A percentile compares a stretch with the other conserved stretches of the same genome.
phyloP scores from a whole-genome alignment of 2,113 vertebrate species.

The Malurus melanocephalus region DNA sequence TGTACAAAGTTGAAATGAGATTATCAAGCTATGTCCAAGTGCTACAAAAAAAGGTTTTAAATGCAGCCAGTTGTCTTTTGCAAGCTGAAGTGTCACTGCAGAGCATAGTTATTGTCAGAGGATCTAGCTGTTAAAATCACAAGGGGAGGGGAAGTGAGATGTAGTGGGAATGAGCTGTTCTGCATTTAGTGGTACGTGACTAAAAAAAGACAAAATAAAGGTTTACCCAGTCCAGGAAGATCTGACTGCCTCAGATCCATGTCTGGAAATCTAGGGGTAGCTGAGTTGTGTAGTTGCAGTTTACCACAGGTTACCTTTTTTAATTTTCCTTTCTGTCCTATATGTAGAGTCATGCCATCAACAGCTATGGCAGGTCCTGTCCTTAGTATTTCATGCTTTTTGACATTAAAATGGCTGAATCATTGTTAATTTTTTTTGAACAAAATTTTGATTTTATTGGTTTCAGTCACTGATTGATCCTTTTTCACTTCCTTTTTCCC shows the following conservation, averaged over 20 bases:
- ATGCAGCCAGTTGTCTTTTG: not conserved
- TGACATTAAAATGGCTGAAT: constrained; percentile 65
- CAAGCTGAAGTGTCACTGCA: not conserved
- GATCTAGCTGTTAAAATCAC: not conserved
- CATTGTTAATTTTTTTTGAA: constrained; percentile 60
- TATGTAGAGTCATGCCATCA: constrained; percentile 46
- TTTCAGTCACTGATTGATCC: constrained; percentile 84
- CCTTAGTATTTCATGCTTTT: constrained; percentile 61
- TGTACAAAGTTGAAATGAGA: not conserved
- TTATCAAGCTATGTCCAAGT: not conserved
- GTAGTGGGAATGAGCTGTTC: not conserved
- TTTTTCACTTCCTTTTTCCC: constrained; percentile 71
- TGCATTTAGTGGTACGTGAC: not conserved
- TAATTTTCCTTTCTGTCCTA: not conserved
- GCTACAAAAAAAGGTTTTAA: not conserved
- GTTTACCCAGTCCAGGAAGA: not conserved
- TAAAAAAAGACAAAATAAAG: not conserved
- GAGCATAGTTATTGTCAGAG: not conserved
- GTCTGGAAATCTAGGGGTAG: not conserved
- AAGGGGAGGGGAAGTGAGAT: not conserved
- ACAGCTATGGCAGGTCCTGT: constrained; percentile 53
- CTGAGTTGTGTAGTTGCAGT: not conserved
- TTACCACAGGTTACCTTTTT: not conserved
- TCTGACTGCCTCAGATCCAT: not conserved
- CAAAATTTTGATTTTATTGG: constrained; percentile 63